Evolutionary conservation across 2,797 vertebrate species (phyloP).

Genomic region (Sebastes cheni): DNA sequence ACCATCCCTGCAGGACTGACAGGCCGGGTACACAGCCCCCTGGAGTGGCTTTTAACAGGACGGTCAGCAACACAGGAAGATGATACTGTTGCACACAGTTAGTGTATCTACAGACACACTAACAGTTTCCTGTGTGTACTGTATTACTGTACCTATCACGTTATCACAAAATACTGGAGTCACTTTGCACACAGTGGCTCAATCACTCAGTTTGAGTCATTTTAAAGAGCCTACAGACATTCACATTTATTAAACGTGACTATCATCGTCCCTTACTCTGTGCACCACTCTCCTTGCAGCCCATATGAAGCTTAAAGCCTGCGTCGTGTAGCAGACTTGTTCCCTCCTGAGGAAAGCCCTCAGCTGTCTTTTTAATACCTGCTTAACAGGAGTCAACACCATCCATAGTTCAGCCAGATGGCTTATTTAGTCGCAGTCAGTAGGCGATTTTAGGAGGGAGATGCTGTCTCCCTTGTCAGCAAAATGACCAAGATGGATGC

Average conservation of each 20-base stretch:
- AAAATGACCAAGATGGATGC: too few species aligned
- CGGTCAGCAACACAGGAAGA: background rate
- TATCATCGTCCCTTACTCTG: background rate
- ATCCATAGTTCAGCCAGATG: background rate
- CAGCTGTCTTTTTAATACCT: background rate
- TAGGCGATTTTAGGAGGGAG: too few species aligned
- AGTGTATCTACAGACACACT: too few species aligned
- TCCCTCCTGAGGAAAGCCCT: background rate
- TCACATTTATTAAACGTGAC: too few species aligned
- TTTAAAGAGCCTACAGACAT: too few species aligned
- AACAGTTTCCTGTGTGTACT: too few species aligned
- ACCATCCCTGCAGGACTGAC: background rate
- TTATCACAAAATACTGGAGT: background rate
- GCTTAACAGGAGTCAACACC: background rate
- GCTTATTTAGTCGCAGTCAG: too few species aligned
- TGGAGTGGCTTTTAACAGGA: background rate
- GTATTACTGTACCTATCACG: background rate
- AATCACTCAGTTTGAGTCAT: too few species aligned
- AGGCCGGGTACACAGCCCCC: background rate
- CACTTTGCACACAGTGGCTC: too few species aligned
- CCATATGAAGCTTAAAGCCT: background rate
- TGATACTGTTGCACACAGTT: background rate
- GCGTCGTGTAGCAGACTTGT: background rate
- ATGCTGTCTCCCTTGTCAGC: too few species aligned
- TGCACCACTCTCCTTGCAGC: background rate